These are phyloP conservation scores for Varanus salvator DNA, from an alignment of 2,113 vertebrate species.

Conservation along the genomic window DNA sequence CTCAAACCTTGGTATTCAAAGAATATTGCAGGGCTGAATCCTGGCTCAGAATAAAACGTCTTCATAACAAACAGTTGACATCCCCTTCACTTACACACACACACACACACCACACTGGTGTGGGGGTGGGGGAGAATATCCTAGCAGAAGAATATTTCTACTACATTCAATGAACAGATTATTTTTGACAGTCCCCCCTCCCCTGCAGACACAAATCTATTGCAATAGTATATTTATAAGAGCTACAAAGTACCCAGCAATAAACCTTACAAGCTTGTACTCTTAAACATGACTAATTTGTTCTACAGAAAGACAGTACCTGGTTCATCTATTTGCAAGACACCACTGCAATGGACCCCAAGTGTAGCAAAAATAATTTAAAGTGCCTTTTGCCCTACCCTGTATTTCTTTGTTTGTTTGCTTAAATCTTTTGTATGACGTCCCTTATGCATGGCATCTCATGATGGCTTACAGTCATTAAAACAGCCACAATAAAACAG, in stretches of 20 bases:
- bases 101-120: no score
- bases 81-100: neutral
- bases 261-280: neutral
- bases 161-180: conserved; percentile 17
- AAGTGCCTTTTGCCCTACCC: neutral
- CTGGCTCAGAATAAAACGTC: neutral
- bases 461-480: no score
- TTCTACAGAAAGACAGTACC: neutral
- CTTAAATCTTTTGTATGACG: no score
- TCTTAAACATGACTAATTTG: neutral
- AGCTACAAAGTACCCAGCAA: neutral
- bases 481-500: no score
- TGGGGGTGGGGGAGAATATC: neutral
- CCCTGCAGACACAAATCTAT: neutral
- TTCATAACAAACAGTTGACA: neutral
- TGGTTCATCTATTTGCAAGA: neutral
- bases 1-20: neutral
- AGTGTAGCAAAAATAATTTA: neutral
- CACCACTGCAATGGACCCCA: neutral
- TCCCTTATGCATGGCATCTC: no score
- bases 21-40: neutral
- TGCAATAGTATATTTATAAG: neutral
- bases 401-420: neutral
- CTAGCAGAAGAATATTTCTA: conserved; percentile 9
- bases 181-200: neutral